These are phyloP conservation scores for Balaeniceps rex DNA, from an alignment of 2,113 vertebrate species.

Conservation along the genomic window DNA sequence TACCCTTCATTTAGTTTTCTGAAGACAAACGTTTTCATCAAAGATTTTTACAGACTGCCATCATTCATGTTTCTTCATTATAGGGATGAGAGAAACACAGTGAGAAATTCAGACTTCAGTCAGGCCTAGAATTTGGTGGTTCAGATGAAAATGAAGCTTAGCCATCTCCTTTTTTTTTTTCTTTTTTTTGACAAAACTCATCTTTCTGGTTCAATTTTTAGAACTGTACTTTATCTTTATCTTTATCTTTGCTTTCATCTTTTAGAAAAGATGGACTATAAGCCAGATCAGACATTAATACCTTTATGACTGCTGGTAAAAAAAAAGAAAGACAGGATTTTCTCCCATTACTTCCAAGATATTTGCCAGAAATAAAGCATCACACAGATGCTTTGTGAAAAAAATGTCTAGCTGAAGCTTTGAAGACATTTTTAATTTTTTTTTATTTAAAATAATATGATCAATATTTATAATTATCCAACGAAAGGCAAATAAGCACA, in stretches of 20 bases:
- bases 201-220: background rate
- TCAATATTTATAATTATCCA: background rate
- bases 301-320: background rate
- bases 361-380: background rate
- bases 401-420: background rate
- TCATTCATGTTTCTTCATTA: background rate
- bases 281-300: background rate
- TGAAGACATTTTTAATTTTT: background rate
- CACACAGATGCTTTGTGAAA: background rate
- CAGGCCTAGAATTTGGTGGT: background rate
- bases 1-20: background rate
- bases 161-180: accelerated
- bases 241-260: background rate
- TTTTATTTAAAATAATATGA: background rate
- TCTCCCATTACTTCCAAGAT: background rate
- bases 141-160: background rate
- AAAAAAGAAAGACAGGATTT: background rate
- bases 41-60: background rate
- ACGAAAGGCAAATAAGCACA: background rate
- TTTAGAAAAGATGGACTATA: background rate
- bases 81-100: background rate
- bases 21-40: background rate
- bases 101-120: background rate
- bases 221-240: background rate
- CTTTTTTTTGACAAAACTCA: background rate